phyloP scores from a whole-genome alignment of 2,113 vertebrate genomes.

The Ceuthmochares aereus region DNA sequence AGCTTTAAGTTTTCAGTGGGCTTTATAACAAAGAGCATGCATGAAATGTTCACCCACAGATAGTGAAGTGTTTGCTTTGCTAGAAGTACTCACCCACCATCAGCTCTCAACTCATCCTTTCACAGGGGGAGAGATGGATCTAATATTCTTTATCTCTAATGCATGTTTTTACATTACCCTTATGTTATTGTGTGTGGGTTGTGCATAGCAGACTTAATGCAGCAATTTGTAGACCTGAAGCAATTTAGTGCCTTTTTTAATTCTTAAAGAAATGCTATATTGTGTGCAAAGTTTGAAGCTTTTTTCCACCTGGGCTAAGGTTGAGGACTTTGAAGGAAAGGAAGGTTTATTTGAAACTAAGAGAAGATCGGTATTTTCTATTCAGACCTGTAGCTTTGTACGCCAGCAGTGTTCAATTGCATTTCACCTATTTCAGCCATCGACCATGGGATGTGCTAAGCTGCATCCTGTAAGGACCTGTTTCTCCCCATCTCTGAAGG shows the following conservation, averaged over 20 bases:
- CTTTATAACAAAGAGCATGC: conserved; percentile 49
- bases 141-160: conserved; percentile 58
- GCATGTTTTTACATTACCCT: conserved; percentile 61
- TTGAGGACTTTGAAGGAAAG: neutral
- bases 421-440: neutral
- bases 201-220: conserved; percentile 61
- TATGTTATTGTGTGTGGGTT: conserved; percentile 16
- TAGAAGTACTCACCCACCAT: conserved; percentile 41
- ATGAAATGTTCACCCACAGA: conserved; percentile 59
- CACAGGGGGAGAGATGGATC: conserved; percentile 23
- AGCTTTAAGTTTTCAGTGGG: conserved; percentile 46
- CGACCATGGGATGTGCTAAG: neutral
- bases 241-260: conserved; percentile 7
- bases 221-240: conserved; percentile 56
- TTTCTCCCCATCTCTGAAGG: neutral
- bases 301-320: neutral
- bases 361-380: neutral
- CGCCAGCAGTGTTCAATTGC: neutral
- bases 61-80: conserved; percentile 59
- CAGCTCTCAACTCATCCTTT: conserved; percentile 53
- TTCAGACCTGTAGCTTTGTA: neutral
- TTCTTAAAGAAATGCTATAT: conserved; percentile 20
- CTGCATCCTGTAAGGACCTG: neutral
- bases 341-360: neutral
- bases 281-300: conserved; percentile 6